Percentiles rank a stretch among this genome's conserved stretches.
Evolutionary conservation across 2,797 vertebrate species (phyloP).

Genomic region (Choloepus didactylus): DNA sequence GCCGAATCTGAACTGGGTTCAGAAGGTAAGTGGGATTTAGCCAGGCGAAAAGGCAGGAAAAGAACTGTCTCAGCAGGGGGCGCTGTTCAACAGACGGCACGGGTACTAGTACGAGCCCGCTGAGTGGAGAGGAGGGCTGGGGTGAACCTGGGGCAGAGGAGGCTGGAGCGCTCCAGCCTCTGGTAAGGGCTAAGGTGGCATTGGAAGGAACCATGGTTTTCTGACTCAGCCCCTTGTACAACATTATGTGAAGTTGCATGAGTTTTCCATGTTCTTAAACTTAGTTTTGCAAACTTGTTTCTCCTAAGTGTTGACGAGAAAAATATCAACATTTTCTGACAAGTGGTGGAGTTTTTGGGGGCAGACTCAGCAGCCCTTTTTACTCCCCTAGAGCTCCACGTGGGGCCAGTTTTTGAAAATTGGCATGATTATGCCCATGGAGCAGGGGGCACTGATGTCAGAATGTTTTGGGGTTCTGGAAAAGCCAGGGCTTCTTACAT

Average conservation of each 20-base stretch:
- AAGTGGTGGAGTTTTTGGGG: neutral
- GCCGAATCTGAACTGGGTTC: neutral
- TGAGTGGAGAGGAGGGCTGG: neutral
- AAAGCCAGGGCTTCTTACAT: neutral
- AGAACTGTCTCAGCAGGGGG: neutral
- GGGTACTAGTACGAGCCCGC: accelerated
- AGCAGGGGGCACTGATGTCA: neutral
- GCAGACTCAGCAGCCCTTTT: neutral
- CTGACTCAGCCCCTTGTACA: accelerated
- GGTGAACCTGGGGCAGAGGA: too few species aligned
- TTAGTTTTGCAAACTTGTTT: neutral
- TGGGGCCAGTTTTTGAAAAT: too few species aligned
- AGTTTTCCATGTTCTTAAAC: neutral
- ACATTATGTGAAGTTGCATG: neutral
- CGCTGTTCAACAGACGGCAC: accelerated
- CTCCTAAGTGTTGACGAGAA: neutral
- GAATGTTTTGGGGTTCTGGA: too few species aligned
- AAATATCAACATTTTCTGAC: neutral
- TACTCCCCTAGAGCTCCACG: neutral
- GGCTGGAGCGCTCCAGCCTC: accelerated
- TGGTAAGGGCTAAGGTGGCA: neutral
- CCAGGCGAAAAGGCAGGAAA: accelerated
- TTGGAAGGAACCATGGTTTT: neutral
- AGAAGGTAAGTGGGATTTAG: neutral
- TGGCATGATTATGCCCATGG: neutral